Base-by-base conservation (phyloP, 2,113 vertebrate genomes). In the Micronisus gabar region DNA sequence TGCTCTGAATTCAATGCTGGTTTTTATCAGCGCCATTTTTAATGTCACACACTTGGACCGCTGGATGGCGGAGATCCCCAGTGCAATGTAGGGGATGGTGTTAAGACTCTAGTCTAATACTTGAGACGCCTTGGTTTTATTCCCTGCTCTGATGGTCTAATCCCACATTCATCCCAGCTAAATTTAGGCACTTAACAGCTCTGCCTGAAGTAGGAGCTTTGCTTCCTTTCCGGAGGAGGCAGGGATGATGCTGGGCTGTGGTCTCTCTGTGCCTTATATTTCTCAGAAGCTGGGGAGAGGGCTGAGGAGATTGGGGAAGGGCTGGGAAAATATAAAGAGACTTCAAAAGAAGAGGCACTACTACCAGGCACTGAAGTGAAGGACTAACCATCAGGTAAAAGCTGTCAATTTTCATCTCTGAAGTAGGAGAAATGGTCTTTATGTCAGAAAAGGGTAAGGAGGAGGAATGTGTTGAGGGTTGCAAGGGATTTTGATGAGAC, bases 101-200 rank as follows among this genome's bases (percentile, higher is more conserved):
- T 66, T 90, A 92, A 91, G 81, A 13, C 50, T 56, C 45, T 43
- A 5, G 25, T 61, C 52, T 85, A 86, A 81, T 56, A 53, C 68
- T 63, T 25, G 47, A 73, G 71, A 91, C 0, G 52, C 21, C 73
- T 15, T 70, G 50, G 74, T 78, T 90, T 94, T 91, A 70, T 70
- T 76, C 71, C 25, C 34, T 84, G 29, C 66, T 94, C 75, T 80
- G 65, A 70, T 96, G 89, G 96, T 88, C 75, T 97, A 95, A 96
- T 94, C 95, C 90, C 63, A 93, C 92, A 74, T 71, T 95, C 95
- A 95, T 84, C 86, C 59, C 83, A 71, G 94, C 95, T 97, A 96
- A 97, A 97, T 96, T 97, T 96, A 96, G 94, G 93, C 72, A 55
- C 81, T 90, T 86, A 86, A 62, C 76, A 82, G 81, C 71, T 90